A percentile compares a stretch with the other conserved stretches of the same genome.
Evolutionary conservation across 2,113 vertebrate species (phyloP).

Genomic region (Morphnarchus princeps): DNA sequence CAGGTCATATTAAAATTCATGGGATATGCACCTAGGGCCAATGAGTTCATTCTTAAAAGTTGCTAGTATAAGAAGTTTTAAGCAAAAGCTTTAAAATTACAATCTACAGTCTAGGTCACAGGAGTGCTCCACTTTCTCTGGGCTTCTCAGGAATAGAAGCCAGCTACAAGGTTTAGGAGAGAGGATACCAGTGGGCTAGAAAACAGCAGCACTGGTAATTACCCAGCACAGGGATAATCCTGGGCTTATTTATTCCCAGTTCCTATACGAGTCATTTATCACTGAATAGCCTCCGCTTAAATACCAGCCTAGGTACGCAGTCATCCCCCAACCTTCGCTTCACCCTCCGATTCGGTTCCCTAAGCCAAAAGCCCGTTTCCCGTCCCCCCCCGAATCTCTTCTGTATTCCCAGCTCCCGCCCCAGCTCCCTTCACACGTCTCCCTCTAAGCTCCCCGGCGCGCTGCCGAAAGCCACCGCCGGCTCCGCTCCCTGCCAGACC

Average conservation of each 20-base stretch:
- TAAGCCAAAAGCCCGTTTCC: background rate
- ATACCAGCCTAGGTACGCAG: background rate
- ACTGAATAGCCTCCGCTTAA: background rate
- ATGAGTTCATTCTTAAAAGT: background rate
- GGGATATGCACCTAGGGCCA: background rate
- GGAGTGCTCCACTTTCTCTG: background rate
- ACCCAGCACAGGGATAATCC: background rate
- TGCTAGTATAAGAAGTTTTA: background rate
- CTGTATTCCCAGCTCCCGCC: background rate
- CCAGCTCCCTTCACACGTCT: background rate
- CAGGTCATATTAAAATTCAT: conserved; percentile 21
- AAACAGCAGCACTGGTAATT: background rate
- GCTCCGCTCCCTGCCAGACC: background rate
- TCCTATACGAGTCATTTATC: background rate
- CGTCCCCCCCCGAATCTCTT: background rate
- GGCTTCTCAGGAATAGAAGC: background rate
- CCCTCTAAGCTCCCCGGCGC: background rate
- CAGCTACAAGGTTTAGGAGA: background rate
- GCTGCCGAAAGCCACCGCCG: background rate
- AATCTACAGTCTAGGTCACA: background rate
- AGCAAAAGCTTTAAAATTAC: background rate
- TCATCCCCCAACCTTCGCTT: background rate
- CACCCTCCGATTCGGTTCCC: background rate
- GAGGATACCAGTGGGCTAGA: background rate
- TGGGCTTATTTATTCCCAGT: background rate